Evolutionary conservation across 35 echinoderm and acorn worm genomes (phyloP), one percentile per base, ranked within the genome.

Genomic region (Lytechinus pictus): DNA sequence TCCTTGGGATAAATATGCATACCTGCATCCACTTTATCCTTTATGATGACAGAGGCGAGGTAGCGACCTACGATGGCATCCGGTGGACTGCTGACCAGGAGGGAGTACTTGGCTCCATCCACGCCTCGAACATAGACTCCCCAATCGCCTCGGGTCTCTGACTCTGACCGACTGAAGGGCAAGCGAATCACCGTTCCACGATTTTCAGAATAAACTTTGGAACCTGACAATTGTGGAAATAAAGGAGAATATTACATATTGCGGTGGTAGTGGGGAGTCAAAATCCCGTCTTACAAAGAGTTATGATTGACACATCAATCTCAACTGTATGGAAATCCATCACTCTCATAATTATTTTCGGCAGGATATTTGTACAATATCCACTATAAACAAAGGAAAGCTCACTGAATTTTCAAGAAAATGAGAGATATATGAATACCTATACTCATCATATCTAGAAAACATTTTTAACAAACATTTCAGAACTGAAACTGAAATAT

Each of bases 171-270:
- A 51, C 56, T 10, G 86, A 95, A 95, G 27, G 95, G 95, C 28
- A 95, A 53, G 29, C 95, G 95, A 8, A 95, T 89, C 79, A 95
- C 53, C 10, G 95, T 95, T 12, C 87, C 95, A 7, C 87, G 53
- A 52, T 95, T 95, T 24, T 89, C 28, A 12, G 95, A 95, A 4
- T 86, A 54, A 10, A 55, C 87, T 54, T 55, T 54, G 3, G 72
- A 86, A n/a, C 60, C 94, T 86, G 44, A 21, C 33, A 44, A 79
- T n/a, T 44, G 33, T 44, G 2, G 33, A 44, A 44, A 44, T 44
- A 44, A 44, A 44, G 33, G 33, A 44, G 2, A 44, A 44, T 44
- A 44, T 44, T 44, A 44, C 33, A 44, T 44, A 44, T 44, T 44
- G 33, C 2, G 2, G 33, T 44, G 33, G 33, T 44, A 44, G 33